phyloP scores from a whole-genome alignment of 1,140 invertebrate species.

The Lethocerus indicus region DNA sequence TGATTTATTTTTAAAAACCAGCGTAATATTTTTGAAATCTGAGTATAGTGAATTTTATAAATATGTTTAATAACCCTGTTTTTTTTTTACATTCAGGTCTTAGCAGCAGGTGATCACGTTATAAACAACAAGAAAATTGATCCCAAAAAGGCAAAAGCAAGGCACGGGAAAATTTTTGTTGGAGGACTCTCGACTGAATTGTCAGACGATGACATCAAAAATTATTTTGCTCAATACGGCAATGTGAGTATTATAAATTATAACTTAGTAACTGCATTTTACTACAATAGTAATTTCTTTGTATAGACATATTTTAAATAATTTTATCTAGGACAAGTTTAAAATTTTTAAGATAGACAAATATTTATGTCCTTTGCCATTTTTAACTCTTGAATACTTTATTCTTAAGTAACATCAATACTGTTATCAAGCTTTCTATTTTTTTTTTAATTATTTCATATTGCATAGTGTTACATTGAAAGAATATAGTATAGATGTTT shows the following conservation, averaged over 20 bases:
- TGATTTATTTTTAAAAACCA: neutral
- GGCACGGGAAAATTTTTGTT: conserved; percentile 89
- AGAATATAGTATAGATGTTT: too few relatives aligned
- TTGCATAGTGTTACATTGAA: too few relatives aligned
- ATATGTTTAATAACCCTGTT: neutral
- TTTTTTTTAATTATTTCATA: too few relatives aligned
- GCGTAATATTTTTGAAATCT: neutral
- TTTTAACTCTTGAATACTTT: too few relatives aligned
- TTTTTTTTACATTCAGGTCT: conserved; percentile 31
- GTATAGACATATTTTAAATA: too few relatives aligned
- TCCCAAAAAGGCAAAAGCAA: conserved; percentile 85
- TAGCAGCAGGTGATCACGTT: conserved; percentile 66
- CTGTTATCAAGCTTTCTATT: too few relatives aligned
- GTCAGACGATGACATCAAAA: conserved; percentile 82
- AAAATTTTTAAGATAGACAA: too few relatives aligned
- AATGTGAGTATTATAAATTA: conserved; percentile 44
- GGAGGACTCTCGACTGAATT: conserved; percentile 80
- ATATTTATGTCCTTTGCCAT: too few relatives aligned
- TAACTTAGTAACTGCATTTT: neutral
- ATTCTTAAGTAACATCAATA: too few relatives aligned
- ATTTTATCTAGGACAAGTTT: too few relatives aligned
- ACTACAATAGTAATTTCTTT: too few relatives aligned
- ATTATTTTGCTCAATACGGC: conserved; percentile 78
- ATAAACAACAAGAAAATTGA: conserved; percentile 90
- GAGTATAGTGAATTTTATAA: neutral